Evolutionary conservation across 2,888 invertebrate species (phyloP).

Genomic region (Caradrina kadenii): DNA sequence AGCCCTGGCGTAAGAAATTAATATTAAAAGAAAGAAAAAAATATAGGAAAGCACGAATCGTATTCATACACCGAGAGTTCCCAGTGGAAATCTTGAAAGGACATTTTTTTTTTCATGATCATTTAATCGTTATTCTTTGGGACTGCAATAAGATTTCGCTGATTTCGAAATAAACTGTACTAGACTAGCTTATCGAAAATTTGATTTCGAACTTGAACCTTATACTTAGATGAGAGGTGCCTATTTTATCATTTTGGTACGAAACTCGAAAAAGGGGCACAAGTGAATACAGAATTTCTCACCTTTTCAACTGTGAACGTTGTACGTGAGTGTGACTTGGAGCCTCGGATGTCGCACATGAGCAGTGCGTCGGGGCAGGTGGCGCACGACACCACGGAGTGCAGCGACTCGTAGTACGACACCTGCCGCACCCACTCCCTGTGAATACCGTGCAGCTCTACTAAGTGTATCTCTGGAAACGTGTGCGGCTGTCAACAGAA

Average conservation of each 20-base stretch:
- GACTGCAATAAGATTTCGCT: no score
- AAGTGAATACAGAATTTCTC: background rate
- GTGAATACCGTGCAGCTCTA: constrained; percentile 91
- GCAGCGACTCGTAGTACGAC: constrained; percentile 92
- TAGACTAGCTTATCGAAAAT: no score
- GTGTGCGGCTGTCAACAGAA: constrained; percentile 80
- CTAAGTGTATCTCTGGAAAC: constrained; percentile 86
- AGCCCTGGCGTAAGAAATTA: background rate
- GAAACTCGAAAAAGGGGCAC: no score
- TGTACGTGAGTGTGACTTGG: constrained; percentile 85
- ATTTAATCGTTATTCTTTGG: no score
- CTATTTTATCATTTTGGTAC: no score
- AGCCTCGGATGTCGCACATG: constrained; percentile 91
- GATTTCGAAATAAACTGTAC: no score
- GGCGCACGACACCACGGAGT: constrained; percentile 93
- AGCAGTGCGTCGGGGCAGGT: constrained; percentile 91
- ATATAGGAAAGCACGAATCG: no score
- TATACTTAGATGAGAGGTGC: no score
- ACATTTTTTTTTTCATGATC: no score
- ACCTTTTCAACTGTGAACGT: constrained; percentile 90
- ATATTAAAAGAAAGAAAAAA: background rate
- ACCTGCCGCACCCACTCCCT: constrained; percentile 93
- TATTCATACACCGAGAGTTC: no score
- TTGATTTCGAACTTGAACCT: no score
- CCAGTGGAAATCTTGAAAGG: no score